These are phyloP conservation scores for Brachionichthys hirsutus DNA, from an alignment of 2,113 vertebrate genomes.

Conservation along the genomic window DNA sequence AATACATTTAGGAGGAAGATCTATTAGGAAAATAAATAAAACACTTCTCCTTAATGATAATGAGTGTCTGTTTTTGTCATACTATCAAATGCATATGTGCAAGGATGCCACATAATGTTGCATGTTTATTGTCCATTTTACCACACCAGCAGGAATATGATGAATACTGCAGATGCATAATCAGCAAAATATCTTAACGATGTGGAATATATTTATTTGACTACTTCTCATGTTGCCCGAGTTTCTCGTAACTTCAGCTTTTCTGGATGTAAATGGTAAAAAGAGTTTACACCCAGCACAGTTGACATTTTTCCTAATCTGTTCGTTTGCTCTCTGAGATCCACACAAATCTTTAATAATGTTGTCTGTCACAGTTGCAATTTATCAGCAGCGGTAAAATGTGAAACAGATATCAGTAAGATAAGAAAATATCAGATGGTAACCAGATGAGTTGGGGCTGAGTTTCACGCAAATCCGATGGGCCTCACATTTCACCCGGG, in stretches of 20 bases:
- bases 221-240: no score
- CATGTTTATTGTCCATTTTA: neutral
- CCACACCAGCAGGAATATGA: neutral
- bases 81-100: no score
- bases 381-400: conserved; percentile 24
- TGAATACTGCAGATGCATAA: neutral
- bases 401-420: conserved; percentile 31
- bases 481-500: conserved; percentile 18
- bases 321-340: neutral
- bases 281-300: no score
- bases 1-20: no score
- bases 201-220: no score
- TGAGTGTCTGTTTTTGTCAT: conserved; percentile 6
- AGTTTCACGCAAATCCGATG: conserved; percentile 11
- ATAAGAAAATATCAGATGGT: conserved; percentile 27
- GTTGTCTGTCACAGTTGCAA: conserved; percentile 19
- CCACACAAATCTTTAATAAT: conserved; percentile 16
- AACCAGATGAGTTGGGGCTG: neutral
- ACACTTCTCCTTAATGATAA: no score
- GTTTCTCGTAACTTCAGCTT: neutral
- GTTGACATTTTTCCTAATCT: no score
- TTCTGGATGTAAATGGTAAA: neutral
- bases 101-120: neutral
- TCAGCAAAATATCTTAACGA: neutral
- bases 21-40: no score